Conservation (phyloP, 2,797 vertebrate genomes). For the Phyllotis vaccarum region DNA sequence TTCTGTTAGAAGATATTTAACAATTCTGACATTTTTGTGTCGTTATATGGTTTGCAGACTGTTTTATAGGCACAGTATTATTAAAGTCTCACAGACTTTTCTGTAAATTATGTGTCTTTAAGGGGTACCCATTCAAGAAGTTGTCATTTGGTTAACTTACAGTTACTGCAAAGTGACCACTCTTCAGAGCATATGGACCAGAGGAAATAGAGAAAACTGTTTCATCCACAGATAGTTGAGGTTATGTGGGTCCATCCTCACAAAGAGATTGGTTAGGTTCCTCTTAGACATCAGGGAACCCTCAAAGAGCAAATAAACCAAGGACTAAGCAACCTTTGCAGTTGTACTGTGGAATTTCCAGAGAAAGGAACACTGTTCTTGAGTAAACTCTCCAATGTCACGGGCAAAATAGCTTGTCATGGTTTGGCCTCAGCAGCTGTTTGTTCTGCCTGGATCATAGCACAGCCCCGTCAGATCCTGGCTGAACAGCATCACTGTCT, state of each 20-base stretch:
- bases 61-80: neutral
- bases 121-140: neutral
- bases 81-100: constrained; percentile 40
- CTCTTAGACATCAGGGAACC: constrained; percentile 16
- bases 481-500: constrained; percentile 33
- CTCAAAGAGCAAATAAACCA: constrained; percentile 70
- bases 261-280: constrained; percentile 22
- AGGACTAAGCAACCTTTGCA: constrained; percentile 76
- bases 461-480: constrained; percentile 53
- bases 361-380: constrained; percentile 67
- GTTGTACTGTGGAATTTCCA: constrained; percentile 66
- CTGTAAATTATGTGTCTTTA: neutral
- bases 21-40: constrained; percentile 13
- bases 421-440: constrained; percentile 71
- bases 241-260: neutral
- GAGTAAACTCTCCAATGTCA: constrained; percentile 67
- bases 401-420: constrained; percentile 76
- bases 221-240: neutral
- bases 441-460: constrained; percentile 68
- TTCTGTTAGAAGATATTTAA: neutral
- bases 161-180: neutral
- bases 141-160: constrained; percentile 28
- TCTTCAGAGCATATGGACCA: neutral
- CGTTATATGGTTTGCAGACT: neutral
- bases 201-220: neutral